Percentiles rank a stretch among this genome's conserved stretches.
phyloP scores from a whole-genome alignment of 2,888 invertebrate genomes.

The Halictus ligatus region DNA sequence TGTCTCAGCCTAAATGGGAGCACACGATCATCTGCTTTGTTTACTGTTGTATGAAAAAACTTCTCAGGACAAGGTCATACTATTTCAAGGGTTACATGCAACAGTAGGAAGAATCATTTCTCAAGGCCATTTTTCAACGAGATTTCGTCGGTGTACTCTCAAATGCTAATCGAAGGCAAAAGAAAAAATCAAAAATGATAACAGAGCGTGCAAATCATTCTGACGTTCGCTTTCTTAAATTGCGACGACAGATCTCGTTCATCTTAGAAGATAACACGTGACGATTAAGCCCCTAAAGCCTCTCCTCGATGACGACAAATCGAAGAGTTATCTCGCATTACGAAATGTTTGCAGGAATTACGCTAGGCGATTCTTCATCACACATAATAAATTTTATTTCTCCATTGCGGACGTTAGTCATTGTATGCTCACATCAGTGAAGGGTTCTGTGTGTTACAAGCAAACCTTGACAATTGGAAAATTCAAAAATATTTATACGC shows the following conservation, averaged over 20 bases:
- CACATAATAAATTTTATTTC: background rate
- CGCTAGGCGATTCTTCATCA: background rate
- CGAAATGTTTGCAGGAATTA: background rate
- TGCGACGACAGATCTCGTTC: background rate
- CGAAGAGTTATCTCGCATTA: background rate
- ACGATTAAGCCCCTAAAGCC: background rate
- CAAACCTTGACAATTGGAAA: background rate
- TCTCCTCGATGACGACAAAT: background rate
- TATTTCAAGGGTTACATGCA: too few relatives aligned
- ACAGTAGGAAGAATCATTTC: too few relatives aligned
- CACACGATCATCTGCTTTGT: too few relatives aligned
- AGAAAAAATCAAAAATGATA: background rate
- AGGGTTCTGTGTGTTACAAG: background rate
- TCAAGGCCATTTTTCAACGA: too few relatives aligned
- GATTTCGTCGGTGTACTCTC: too few relatives aligned
- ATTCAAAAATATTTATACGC: too few relatives aligned
- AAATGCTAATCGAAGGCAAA: background rate
- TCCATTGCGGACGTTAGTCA: background rate
- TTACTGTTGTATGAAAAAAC: too few relatives aligned
- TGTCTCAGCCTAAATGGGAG: too few relatives aligned
- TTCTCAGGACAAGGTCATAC: too few relatives aligned
- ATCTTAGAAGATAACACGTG: background rate
- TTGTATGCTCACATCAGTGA: background rate
- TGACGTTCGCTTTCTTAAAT: background rate
- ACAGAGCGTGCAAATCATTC: background rate